Base-by-base conservation (phyloP, 2,113 vertebrate genomes). In the Dunckerocampus dactyliophorus region DNA sequence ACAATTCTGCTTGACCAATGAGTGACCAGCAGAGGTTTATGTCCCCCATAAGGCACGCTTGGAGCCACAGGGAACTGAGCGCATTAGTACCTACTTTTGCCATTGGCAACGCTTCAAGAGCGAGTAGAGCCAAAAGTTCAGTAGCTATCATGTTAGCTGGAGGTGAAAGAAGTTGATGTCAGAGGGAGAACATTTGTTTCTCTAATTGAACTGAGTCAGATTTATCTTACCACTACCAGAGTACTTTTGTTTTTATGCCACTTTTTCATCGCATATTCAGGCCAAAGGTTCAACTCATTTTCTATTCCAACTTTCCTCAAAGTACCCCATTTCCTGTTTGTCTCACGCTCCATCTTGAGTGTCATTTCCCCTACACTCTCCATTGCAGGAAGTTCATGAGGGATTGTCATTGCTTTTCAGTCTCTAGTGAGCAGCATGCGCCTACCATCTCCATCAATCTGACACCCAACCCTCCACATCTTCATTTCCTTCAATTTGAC, bases 291-390 rank as follows among this genome's bases (percentile, higher is more conserved):
- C 54, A 8, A 14, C n/a, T 20, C 39, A 56, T 42, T 56, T 55
- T 31, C 17, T 39, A 31, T 19, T 55, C 37, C 52, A 19, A 55
- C 31, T 37, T 37, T 37, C 37, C 17, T 37, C 52, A 56, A 21
- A 42, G 54, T 42, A 56, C 6, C 8, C n/a, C 1, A 56, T 56
- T 56, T 42, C 37, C 54, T 56, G 54, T 56, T 56, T 56, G 34
- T 56, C 54, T 21, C n/a, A 42, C 53, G n/a, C 14, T 56, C 34
- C 54, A 8, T 39, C n/a, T 20, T 15, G 54, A 56, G 54, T 56
- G n/a, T 56, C 15, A 42, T 21, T 21, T 20, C 20, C 19, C 37
- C n/a, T n/a, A 13, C 19, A 56, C 17, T 53, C 16, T 52, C 51
- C 51, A 53, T 20, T 42, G 34, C n/a, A 20, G 37, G 12, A 21